Base-by-base conservation (phyloP, 2,797 vertebrate genomes). In the Myotis daubentonii region DNA sequence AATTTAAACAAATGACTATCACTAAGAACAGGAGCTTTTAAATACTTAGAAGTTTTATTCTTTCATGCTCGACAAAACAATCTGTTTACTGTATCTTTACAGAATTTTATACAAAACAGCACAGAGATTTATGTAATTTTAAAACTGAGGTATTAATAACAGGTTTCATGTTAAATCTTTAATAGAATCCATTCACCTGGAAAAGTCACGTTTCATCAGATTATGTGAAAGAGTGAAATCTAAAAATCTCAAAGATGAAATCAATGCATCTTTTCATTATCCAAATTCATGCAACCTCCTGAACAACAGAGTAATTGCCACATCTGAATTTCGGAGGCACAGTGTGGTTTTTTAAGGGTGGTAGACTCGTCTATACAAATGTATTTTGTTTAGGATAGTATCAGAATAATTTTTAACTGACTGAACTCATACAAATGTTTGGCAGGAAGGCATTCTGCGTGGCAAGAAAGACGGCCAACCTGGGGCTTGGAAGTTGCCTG, bases 381-480 rank as follows among this genome's bases (percentile, higher is more conserved):
- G 81, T 60, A 68, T 57, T 89, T 94, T 90, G 55, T 83, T 89
- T 83, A 85, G 93, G 62, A 12, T 57, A 28, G 44, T 36, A 62
- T 57, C 94, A 89, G 87, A 91, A 55, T 94, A n/a, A 71, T 66
- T 84, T 94, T 89, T 84, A 94, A 91, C 66, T 71, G 51, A 53
- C 9, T 87, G 30, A 87, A 74, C n/a, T 94, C 49, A 10, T 16
- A 55, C 25, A 5, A 47, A 4, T 33, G 44, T 65, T 93, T 41
- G 44, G 55, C 57, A 95, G 53, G 68, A 93, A 94, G 68, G 23
- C 72, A 70, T 94, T 71, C 84, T 85, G 41, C 74, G 55, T 30
- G 38, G 49, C 38, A 80, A 89, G 38, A 44, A 79, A 66, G 53
- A 80, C 8, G 87, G n/a, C 33, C 66, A 92, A 53, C 11, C 47